phyloP scores from a whole-genome alignment of 1,140 invertebrate genomes.

The Drosophila gunungcola region DNA sequence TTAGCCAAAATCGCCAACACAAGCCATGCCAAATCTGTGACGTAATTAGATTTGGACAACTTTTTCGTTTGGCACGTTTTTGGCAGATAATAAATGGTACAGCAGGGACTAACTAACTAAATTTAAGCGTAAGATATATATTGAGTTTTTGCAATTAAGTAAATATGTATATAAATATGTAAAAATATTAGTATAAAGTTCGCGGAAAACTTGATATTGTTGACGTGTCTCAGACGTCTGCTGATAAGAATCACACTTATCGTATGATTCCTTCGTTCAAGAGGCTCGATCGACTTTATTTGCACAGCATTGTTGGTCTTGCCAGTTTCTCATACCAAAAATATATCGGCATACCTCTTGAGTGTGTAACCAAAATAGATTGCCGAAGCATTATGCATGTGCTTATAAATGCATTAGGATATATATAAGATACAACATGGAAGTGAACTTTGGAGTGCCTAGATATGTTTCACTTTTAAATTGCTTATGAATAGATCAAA shows the following conservation, averaged over 20 bases:
- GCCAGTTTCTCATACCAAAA: neutral
- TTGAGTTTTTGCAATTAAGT: neutral
- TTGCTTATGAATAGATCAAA: no score
- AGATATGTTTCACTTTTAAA: no score
- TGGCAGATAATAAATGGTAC: conserved; percentile 39
- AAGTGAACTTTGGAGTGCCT: no score
- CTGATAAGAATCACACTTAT: conserved; percentile 36
- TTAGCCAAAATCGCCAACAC: conserved; percentile 42
- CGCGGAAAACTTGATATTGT: conserved; percentile 3
- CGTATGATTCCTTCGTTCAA: conserved; percentile 11
- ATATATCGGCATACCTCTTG: neutral
- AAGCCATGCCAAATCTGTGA: conserved; percentile 25
- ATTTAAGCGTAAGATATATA: neutral
- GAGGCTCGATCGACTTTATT: conserved; percentile 6
- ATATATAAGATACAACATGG: neutral
- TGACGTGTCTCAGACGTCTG: conserved; percentile 20
- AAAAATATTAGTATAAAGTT: neutral
- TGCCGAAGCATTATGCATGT: neutral
- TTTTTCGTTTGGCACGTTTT: conserved; percentile 44
- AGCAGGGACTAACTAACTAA: conserved; percentile 4
- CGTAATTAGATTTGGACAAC: conserved; percentile 52
- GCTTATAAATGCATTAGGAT: neutral
- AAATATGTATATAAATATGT: neutral
- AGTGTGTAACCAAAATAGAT: conserved; percentile 19
- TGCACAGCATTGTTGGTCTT: neutral